Base-by-base conservation (phyloP, 1,140 invertebrate species). In the Cheumatopsyche charites region DNA sequence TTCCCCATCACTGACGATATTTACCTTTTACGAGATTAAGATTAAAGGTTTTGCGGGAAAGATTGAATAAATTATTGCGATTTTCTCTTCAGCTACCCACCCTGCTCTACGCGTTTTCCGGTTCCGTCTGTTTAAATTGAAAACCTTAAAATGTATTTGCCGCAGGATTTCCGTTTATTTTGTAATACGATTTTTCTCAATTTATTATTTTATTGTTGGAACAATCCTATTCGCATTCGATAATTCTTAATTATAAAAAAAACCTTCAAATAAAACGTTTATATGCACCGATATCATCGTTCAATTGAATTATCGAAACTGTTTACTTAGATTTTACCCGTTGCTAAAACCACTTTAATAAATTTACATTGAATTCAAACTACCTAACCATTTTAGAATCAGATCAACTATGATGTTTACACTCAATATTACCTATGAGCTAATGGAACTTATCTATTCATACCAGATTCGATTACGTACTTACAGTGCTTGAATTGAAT, bases 21-120 rank as follows among this genome's bases (percentile, higher is more conserved):
- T 75, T 75, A 72, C 73, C 70, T 75, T 75, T 66, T 70, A 70
- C 70, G 68, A 75, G 70, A 72, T 72, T 70, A 70, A 75, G 73
- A 75, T 75, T 75, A 75, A 75, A 75, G 73, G 70, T 75, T 75
- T 63, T 66, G 43, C 70, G 52, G 62, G 67, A 66, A 67, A 75
- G 71, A 70, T 71, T 75, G 73, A 75, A 75, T 75, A 75, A 75
- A 75, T 75, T 75, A 75, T 72, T 70, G 62, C 67, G 29, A 68
- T 68, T 58, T 71, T 68, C 73, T 58, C 62, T 67, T 58, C 58
- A 25, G 62, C 62, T n/a, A 21, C 47, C 13, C 47, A 52, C 49
- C 42, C 21, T 15, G 6, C 63, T 61, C 23, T 4, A 62, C 25
- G 21, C 23, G 45, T 55, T 66, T 71, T 66, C 45, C 36, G 62